A percentile compares a stretch with the other conserved stretches of the same genome.
Conservation (phyloP, 2,113 vertebrate genomes). For the Lophura nycthemera region DNA sequence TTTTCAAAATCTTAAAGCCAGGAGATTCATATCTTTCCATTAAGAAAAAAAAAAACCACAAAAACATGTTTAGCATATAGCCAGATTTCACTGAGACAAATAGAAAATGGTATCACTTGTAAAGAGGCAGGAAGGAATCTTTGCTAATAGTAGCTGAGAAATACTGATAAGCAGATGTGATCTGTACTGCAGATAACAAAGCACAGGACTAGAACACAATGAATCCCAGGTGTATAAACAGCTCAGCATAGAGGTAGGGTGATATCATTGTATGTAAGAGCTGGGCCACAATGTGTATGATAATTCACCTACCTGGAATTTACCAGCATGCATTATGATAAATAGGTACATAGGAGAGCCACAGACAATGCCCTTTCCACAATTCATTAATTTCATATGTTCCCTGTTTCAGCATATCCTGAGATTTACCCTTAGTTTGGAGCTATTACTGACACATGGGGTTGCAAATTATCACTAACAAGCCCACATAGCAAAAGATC, state of each 20-base stretch:
- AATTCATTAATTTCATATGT: background rate
- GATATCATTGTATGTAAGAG: background rate
- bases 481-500: background rate
- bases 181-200: background rate
- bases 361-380: background rate
- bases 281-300: background rate
- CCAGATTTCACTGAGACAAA: background rate
- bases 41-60: accelerated
- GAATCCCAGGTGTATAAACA: background rate
- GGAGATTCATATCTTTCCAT: background rate
- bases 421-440: background rate
- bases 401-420: background rate
- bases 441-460: accelerated
- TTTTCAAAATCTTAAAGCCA: background rate
- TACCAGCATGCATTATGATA: background rate
- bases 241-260: background rate
- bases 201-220: background rate
- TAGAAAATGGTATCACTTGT: background rate
- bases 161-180: background rate
- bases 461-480: background rate
- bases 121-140: background rate
- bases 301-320: background rate
- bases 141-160: background rate
- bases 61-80: background rate
- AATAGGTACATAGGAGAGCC: background rate